Evolutionary conservation across 2,888 invertebrate genomes (phyloP).

Genomic region (Watsonalla cultraria): DNA sequence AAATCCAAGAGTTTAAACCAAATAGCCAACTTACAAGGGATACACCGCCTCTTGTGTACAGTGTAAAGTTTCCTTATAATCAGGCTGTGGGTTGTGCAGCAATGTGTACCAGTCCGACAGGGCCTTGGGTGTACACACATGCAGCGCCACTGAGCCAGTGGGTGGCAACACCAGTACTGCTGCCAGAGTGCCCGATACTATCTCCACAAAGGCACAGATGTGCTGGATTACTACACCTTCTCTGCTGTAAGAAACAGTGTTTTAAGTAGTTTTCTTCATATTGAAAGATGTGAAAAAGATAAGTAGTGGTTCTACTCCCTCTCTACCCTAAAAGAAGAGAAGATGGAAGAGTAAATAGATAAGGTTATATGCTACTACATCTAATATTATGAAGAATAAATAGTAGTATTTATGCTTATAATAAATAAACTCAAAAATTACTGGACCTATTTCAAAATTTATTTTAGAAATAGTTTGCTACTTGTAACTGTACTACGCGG

Average conservation of each 20-base stretch:
- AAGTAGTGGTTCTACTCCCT: no score
- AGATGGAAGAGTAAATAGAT: no score
- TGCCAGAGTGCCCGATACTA: slow-evolving; percentile 84
- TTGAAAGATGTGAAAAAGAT: no score
- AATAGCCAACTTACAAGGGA: slow-evolving; percentile 87
- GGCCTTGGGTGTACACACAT: slow-evolving; percentile 87
- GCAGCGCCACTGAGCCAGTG: slow-evolving; percentile 84
- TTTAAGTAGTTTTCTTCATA: background rate
- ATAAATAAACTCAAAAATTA: no score
- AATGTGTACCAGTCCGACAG: slow-evolving; percentile 98
- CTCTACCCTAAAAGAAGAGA: no score
- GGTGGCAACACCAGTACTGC: slow-evolving; percentile 92
- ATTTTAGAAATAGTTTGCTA: no score
- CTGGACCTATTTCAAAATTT: no score
- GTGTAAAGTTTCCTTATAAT: slow-evolving; percentile 91
- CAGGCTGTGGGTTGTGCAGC: slow-evolving; percentile 94
- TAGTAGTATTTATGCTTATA: no score
- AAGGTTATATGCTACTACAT: no score
- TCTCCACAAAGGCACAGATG: slow-evolving; percentile 90
- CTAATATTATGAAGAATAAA: no score
- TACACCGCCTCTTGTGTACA: slow-evolving; percentile 99
- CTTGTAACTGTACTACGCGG: no score
- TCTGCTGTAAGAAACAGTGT: slow-evolving; percentile 75
- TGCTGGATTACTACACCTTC: slow-evolving; percentile 88
- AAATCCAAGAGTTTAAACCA: no score